Evolutionary conservation across 1,140 invertebrate species (phyloP), one percentile per base, ranked within the genome.

Genomic region (Lucilia cuprina): DNA sequence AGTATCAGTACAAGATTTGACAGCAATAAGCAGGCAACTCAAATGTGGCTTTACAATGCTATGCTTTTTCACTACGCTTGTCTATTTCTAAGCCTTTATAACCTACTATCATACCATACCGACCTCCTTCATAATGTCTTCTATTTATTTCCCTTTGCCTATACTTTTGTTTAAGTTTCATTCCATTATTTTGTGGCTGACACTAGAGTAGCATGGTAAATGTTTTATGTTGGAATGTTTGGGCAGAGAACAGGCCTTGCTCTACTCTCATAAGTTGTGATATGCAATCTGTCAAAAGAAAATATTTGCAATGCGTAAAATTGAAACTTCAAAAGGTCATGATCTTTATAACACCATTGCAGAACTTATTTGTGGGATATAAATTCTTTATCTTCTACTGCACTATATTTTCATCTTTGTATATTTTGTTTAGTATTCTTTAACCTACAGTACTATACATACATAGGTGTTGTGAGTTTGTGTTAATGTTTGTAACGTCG

Each of bases 1-100:
- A 80, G 77, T 80, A 80, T 80, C 77, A 80, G 77, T 80, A 19
- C 77, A 80, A 80, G 77, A n/a, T 80, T 80, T 80, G 77, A 80
- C 77, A 80, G 77, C 77, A 25, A 41, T 80, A 80, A 80, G 77
- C 77, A 80, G 77, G 41, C 77, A 50, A 50, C 77, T 80, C 50
- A 80, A 80, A 80, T 80, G 77, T 80, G 77, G 77, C 77, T 70
- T 80, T 47, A 41, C 35, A 77, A 19, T 41, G 34, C 74, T 12
- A 77, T 77, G 77, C 77, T 49, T 80, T 49, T 80, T 80, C 77
- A 80, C 77, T 49, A 80, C 77, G 77, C 41, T 80, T 80, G 77
- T 80, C 77, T 80, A 50, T 47, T 25, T 21, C n/a, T 25, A 21
- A 12, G 25, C n/a, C n/a, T 60, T n/a, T 8, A 60, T n/a, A 70